Evolutionary conservation across 2,888 invertebrate species (phyloP).

Genomic region (Dicyrtoma fusca): DNA sequence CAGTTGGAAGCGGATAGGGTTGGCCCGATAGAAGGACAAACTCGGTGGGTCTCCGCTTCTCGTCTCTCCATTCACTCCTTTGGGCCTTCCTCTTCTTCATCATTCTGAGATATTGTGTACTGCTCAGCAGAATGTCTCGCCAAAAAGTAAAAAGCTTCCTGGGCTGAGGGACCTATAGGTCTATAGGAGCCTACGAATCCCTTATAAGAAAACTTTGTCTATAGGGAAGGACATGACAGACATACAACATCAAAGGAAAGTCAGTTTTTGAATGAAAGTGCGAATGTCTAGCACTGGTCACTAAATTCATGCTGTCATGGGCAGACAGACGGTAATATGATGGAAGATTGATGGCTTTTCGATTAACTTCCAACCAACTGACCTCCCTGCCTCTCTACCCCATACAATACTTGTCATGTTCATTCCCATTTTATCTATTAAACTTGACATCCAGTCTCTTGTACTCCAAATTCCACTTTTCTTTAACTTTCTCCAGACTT

Average conservation of each 20-base stretch:
- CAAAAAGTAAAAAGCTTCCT: slow-evolving; percentile 3
- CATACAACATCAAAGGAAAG: background rate
- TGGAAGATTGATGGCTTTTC: slow-evolving; percentile 33
- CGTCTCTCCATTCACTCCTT: slow-evolving; percentile 1
- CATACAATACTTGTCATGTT: slow-evolving; percentile 3
- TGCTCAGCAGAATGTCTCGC: slow-evolving; percentile 21
- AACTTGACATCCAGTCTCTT: slow-evolving; percentile 25
- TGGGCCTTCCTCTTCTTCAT: too few species aligned
- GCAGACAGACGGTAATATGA: slow-evolving; percentile 31
- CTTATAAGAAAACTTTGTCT: too few species aligned
- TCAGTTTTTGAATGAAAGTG: slow-evolving; percentile 33
- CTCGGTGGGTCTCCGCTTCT: background rate
- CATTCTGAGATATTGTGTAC: background rate
- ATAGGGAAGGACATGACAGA: background rate
- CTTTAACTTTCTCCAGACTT: too few species aligned
- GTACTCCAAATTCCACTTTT: too few species aligned
- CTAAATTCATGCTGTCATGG: slow-evolving; percentile 19
- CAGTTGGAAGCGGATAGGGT: slow-evolving; percentile 28
- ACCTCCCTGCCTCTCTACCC: slow-evolving; percentile 23
- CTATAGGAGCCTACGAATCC: too few species aligned
- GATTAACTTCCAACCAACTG: slow-evolving; percentile 27
- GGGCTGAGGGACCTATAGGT: background rate
- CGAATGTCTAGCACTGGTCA: background rate
- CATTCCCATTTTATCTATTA: slow-evolving; percentile 27
- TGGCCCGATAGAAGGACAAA: slow-evolving; percentile 13